Evolutionary conservation across 2,797 vertebrate species (phyloP).

Genomic region (Periparus ater): DNA sequence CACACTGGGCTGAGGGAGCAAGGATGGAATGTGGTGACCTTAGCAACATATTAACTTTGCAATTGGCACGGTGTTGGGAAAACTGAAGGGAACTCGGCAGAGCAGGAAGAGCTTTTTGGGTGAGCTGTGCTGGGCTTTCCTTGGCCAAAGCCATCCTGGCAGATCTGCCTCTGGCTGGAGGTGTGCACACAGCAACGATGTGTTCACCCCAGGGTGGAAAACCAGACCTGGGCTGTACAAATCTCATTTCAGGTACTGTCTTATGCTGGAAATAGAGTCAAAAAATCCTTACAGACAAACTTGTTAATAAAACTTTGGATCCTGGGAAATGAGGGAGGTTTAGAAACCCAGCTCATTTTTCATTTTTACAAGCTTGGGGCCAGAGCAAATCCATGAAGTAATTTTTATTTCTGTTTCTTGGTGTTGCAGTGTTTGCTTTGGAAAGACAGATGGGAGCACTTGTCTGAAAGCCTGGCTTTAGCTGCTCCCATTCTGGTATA

Average conservation of each 20-base stretch:
- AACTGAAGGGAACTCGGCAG: neutral
- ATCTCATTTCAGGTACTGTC: neutral
- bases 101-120: rapidly evolving
- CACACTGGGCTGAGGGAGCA: too few species aligned
- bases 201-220: neutral
- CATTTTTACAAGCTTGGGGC: conserved; percentile 10
- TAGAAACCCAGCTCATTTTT: neutral
- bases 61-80: neutral
- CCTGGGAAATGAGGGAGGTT: neutral
- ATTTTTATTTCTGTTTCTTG: conserved; percentile 33
- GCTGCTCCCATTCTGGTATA: neutral
- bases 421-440: conserved; percentile 15
- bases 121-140: neutral
- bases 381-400: conserved; percentile 11
- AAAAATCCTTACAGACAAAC: neutral
- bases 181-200: neutral
- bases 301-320: conserved; percentile 10
- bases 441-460: neutral
- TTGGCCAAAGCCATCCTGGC: neutral
- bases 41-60: neutral
- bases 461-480: neutral
- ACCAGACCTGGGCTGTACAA: neutral
- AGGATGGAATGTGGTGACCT: neutral
- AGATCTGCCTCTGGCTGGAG: neutral
- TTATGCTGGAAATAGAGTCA: neutral